phyloP scores from a whole-genome alignment of 1,140 invertebrate genomes.

The Megalopta genalis region DNA sequence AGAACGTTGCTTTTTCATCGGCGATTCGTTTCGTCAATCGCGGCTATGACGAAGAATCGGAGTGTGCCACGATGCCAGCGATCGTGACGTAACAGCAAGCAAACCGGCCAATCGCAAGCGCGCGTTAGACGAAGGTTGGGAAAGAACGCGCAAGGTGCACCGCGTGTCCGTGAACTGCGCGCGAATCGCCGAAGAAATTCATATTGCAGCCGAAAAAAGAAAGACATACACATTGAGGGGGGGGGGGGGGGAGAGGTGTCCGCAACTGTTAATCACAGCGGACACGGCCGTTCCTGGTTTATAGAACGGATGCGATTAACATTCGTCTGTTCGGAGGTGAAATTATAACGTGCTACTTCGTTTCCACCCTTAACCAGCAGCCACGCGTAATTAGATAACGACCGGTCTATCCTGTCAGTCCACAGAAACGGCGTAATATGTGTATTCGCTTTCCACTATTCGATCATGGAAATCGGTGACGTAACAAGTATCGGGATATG shows the following conservation, averaged over 20 bases:
- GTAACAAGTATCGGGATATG: too few species aligned
- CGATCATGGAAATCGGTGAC: too few species aligned
- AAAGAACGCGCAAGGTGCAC: conserved; percentile 7
- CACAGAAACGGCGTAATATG: too few species aligned
- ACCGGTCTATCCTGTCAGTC: too few species aligned
- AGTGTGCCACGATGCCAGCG: neutral
- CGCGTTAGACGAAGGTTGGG: neutral
- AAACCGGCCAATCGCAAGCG: neutral
- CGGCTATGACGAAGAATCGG: too few species aligned
- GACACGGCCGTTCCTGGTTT: neutral
- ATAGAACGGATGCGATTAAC: neutral
- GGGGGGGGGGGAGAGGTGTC: too few species aligned
- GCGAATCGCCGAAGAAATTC: neutral
- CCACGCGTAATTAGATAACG: too few species aligned
- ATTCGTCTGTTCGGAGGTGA: neutral
- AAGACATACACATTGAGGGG: too few species aligned
- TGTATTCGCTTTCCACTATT: too few species aligned
- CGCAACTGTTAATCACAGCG: neutral
- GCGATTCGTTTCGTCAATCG: too few species aligned
- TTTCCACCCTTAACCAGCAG: too few species aligned
- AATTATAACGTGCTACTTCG: neutral
- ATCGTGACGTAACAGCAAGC: conserved; percentile 1
- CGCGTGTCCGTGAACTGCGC: conserved; percentile 7
- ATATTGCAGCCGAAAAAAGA: neutral
- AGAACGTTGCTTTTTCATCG: too few species aligned